phyloP scores from a whole-genome alignment of 64 coral and sea anemone species.

The Orbicella faveolata region DNA sequence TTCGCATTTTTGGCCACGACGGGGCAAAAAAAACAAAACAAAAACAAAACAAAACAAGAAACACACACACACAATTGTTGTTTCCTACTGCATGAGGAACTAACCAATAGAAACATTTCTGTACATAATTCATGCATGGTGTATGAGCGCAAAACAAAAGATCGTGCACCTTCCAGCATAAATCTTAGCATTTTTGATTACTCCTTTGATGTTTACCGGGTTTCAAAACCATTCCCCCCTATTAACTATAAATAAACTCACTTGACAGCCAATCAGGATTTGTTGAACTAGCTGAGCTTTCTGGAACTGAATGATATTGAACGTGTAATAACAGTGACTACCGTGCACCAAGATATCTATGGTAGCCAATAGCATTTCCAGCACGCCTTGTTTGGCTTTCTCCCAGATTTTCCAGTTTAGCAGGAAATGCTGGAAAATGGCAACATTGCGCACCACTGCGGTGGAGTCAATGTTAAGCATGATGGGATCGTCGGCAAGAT shows the following conservation, averaged over 20 bases:
- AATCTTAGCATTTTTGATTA: too few relatives aligned
- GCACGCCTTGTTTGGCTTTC: conserved; percentile 66
- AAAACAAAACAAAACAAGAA: too few relatives aligned
- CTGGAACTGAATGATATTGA: conserved; percentile 93
- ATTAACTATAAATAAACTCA: not conserved
- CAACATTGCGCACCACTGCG: conserved; percentile 88
- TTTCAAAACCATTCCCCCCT: too few relatives aligned
- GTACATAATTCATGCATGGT: too few relatives aligned
- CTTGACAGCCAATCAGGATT: conserved; percentile 96
- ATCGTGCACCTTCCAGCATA: too few relatives aligned
- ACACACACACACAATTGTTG: too few relatives aligned
- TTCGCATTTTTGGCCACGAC: too few relatives aligned
- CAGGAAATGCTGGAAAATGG: conserved; percentile 91
- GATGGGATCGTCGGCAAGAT: conserved; percentile 81
- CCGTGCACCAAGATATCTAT: conserved; percentile 87
- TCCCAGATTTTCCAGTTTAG: conserved; percentile 98
- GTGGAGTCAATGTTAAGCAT: conserved; percentile 94
- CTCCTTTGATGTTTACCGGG: too few relatives aligned
- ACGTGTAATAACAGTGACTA: conserved; percentile 79
- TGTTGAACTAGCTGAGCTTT: conserved; percentile 85
- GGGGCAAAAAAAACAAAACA: too few relatives aligned
- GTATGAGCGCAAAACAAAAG: too few relatives aligned
- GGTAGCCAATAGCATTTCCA: conserved; percentile 88
- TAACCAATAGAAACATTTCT: too few relatives aligned
- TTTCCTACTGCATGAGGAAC: too few relatives aligned